Evolutionary conservation across 2,113 vertebrate species (phyloP).

Genomic region (Todiramphus chloris): DNA sequence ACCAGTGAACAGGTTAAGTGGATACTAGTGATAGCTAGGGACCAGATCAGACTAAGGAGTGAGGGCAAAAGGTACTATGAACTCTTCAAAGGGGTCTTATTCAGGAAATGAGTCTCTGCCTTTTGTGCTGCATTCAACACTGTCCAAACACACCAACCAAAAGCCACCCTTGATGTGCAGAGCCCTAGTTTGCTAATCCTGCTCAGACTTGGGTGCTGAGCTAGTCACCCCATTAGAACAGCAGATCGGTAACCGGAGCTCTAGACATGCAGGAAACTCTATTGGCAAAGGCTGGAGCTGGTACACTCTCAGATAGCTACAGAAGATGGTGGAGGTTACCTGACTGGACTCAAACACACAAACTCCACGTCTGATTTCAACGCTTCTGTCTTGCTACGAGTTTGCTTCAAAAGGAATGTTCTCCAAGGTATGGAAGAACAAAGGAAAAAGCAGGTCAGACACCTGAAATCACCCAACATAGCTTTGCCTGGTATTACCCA

Average conservation of each 20-base stretch:
- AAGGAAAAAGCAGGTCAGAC: not conserved
- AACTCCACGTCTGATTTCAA: not conserved
- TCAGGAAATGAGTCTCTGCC: not conserved
- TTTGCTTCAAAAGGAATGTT: not conserved
- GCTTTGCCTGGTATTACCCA: not conserved
- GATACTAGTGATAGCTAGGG: not conserved
- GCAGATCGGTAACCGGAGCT: accelerated
- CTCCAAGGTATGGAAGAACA: not conserved
- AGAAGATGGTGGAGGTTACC: not conserved
- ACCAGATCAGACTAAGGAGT: not conserved
- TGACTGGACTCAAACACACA: not conserved
- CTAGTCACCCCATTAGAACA: not conserved
- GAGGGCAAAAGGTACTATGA: not conserved
- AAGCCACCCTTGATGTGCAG: not conserved
- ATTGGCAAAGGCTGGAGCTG: not conserved
- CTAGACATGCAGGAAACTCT: not conserved
- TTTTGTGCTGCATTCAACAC: not conserved
- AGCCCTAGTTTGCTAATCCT: not conserved
- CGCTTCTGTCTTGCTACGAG: not conserved
- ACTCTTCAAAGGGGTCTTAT: not conserved
- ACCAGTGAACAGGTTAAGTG: not conserved
- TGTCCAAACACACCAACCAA: not conserved
- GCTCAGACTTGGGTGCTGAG: accelerated
- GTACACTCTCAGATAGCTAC: not conserved
- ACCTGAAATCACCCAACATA: not conserved